These are phyloP conservation scores for Ramazzottius varieornatus DNA, from an alignment of 2,888 invertebrate genomes.

Conservation along the genomic window DNA sequence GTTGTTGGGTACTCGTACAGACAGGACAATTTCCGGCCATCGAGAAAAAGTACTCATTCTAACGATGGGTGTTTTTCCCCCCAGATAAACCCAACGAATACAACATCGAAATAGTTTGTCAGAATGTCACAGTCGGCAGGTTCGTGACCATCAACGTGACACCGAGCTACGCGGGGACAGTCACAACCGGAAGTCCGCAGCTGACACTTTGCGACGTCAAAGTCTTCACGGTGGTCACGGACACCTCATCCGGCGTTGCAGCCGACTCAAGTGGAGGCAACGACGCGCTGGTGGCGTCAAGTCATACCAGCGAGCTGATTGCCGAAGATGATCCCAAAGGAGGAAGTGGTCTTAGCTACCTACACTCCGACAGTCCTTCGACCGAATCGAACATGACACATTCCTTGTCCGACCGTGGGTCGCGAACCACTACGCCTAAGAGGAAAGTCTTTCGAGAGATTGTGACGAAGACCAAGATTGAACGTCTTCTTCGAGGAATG, in stretches of 20 bases:
- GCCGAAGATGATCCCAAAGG: neutral
- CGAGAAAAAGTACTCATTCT: neutral
- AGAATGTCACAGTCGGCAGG: neutral
- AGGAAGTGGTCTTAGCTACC: neutral
- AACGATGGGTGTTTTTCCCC: neutral
- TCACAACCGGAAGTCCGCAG: conserved; percentile 2
- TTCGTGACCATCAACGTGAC: neutral
- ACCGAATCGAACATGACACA: neutral
- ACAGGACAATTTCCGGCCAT: no score
- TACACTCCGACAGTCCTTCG: neutral
- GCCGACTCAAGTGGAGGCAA: neutral
- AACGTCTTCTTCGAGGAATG: neutral
- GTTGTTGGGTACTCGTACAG: neutral
- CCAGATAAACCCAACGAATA: neutral
- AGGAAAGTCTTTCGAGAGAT: neutral
- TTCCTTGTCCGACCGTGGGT: no score
- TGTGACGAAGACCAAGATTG: neutral
- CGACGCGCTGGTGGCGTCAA: neutral
- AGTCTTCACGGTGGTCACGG: neutral
- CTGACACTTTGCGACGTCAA: neutral
- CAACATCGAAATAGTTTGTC: neutral
- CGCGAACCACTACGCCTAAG: no score
- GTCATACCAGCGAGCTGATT: neutral
- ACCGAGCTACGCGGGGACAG: neutral
- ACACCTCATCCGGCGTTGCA: neutral